Base-by-base conservation (phyloP, 2,797 vertebrate species). In the Linurgus olivaceus region DNA sequence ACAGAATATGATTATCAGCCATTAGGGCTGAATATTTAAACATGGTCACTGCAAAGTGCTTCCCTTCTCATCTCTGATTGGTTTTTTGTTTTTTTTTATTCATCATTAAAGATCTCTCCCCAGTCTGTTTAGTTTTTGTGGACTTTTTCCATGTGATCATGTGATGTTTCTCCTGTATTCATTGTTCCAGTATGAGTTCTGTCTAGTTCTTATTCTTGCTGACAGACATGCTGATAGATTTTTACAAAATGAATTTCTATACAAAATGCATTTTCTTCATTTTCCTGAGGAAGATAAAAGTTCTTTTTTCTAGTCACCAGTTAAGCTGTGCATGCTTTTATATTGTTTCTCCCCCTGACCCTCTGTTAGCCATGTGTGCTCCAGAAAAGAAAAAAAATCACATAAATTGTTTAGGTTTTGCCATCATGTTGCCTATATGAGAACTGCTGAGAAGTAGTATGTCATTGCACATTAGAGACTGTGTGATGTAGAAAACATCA, bases 21-120 rank as follows among this genome's bases (percentile, higher is more conserved):
- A 65, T 82, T 90, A 91, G 74, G 85, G 15, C 63, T 55, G 83
- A 74, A 89, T 96, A 65, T 63, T 96, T 91, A 80, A 92, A 50
- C 11, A 3, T 68, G 88, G 77, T 86, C 92, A 90, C 80, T 81
- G 9, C 16, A 6, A 5, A 15, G 40, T 8, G 7, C 77, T 92
- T 50, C 10, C 7, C 17, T 67, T 66, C 40, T 58, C 40, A 8
- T 52, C 29, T 66, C 15, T 10, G 15, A 16, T 54, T n/a, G n/a
- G n/a, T n/a, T n/a, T 74, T 74, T 55, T 28, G 37, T 33, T 31
- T 17, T 1, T 44, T 23, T 45, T 13, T 2, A 3, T 21, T 79
- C 7, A 1, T 61, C 63, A 15, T 66, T 78, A 66, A 61, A 42
- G 21, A 24, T 59, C 11, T 44, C 10, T 74, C 11, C 81, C 23